These are phyloP conservation scores for Leptopilina drosophilae DNA, from an alignment of 2,888 invertebrate genomes.

Conservation along the genomic window DNA sequence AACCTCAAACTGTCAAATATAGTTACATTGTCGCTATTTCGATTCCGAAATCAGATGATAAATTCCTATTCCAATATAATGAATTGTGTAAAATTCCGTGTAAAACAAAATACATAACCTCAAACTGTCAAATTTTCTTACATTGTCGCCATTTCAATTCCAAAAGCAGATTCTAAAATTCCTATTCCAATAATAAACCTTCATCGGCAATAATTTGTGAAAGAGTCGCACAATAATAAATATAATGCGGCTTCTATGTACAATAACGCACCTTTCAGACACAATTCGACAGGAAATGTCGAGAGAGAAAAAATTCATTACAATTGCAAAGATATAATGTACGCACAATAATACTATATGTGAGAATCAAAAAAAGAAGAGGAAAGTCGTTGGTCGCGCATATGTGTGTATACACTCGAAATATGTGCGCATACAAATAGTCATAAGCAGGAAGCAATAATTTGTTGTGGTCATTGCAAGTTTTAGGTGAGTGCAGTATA, in stretches of 20 bases:
- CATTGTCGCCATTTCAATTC: no score
- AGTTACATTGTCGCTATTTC: no score
- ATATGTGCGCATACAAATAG: slow-evolving; percentile 48
- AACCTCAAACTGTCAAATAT: no score
- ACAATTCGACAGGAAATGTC: slow-evolving; percentile 1
- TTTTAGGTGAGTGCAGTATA: slow-evolving; percentile 47
- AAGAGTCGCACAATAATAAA: no score
- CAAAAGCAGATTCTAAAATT: no score
- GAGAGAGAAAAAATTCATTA: background rate
- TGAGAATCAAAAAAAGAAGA: background rate
- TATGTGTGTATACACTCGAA: background rate
- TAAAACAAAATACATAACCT: no score
- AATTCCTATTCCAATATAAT: no score
- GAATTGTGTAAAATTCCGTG: no score
- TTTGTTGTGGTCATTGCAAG: slow-evolving; percentile 52
- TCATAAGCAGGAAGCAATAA: slow-evolving; percentile 55
- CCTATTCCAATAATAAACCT: no score
- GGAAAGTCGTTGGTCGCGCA: slow-evolving; percentile 9
- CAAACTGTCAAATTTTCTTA: no score
- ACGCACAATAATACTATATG: background rate
- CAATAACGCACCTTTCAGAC: background rate
- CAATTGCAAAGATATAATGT: slow-evolving; percentile 11
- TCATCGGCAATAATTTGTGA: no score
- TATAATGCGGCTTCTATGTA: background rate
- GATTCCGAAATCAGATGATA: no score